phyloP scores from a whole-genome alignment of 2,888 invertebrate species.

The Plagiodera versicolora region DNA sequence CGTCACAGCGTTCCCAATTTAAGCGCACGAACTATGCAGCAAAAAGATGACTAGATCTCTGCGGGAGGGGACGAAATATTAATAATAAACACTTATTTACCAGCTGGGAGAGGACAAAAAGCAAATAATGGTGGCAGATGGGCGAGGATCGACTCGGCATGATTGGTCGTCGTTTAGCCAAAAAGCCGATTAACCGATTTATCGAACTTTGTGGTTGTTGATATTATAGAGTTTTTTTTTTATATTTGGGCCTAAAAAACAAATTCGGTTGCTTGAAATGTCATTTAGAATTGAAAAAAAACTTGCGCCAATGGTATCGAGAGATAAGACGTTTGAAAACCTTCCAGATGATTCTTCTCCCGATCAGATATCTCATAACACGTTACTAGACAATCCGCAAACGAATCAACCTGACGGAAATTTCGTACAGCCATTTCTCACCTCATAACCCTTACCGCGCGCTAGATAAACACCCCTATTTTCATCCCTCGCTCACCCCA shows the following conservation, averaged over 20 bases:
- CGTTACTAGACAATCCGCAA: not conserved
- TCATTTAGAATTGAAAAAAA: too few species aligned
- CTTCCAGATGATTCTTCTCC: too few species aligned
- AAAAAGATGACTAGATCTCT: conserved; percentile 25
- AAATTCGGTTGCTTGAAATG: too few species aligned
- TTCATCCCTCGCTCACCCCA: not conserved
- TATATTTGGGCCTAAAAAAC: too few species aligned
- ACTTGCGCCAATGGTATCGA: too few species aligned
- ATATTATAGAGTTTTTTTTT: too few species aligned
- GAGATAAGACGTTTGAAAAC: too few species aligned
- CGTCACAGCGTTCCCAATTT: too few species aligned
- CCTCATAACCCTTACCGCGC: not conserved
- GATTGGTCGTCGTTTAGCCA: too few species aligned
- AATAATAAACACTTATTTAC: conserved; percentile 20
- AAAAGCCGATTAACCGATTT: too few species aligned
- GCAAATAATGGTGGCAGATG: not conserved
- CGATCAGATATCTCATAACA: too few species aligned
- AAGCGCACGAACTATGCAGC: conserved; percentile 20
- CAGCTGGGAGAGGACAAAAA: conserved; percentile 6
- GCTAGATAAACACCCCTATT: not conserved
- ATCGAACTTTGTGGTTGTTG: too few species aligned
- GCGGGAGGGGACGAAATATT: conserved; percentile 26
- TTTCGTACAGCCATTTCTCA: not conserved
- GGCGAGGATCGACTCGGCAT: not conserved
- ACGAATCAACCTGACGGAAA: not conserved